A percentile compares a stretch with the other conserved stretches of the same genome.
These are phyloP conservation scores for Daubentonia madagascariensis DNA, from an alignment of 2,113 vertebrate genomes.

Conservation along the genomic window DNA sequence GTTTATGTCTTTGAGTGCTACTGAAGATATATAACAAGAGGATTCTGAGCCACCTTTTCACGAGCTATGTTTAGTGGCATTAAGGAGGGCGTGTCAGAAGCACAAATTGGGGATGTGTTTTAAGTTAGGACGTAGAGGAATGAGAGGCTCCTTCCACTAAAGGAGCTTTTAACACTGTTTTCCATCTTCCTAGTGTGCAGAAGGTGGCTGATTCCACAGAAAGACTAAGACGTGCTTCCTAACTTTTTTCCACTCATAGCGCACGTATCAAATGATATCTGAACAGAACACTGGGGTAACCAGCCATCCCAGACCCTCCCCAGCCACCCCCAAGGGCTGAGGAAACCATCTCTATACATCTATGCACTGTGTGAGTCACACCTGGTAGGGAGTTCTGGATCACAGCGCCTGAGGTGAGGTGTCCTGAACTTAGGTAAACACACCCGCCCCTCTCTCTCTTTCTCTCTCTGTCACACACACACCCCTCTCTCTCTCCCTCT, in stretches of 20 bases:
- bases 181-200: not conserved
- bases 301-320: not conserved
- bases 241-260: not conserved
- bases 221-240: not conserved
- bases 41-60: not conserved
- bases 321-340: not conserved
- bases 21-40: not conserved
- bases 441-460: not conserved
- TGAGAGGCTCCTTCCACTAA: not conserved
- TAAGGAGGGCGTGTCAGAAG: not conserved
- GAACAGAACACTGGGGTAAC: not conserved
- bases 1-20: not conserved
- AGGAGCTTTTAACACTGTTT: not conserved
- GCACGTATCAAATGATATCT: not conserved
- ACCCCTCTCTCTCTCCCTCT: no score
- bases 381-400: not conserved
- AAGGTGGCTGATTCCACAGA: not conserved
- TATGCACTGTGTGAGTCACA: not conserved
- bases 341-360: not conserved
- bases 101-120: not conserved
- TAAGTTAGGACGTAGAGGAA: not conserved
- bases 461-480: not conserved
- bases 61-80: not conserved
- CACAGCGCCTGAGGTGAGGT: not conserved
- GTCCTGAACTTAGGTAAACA: not conserved